Evolutionary conservation across 2,888 invertebrate genomes (phyloP).

Genomic region (Brachypterus glaber): DNA sequence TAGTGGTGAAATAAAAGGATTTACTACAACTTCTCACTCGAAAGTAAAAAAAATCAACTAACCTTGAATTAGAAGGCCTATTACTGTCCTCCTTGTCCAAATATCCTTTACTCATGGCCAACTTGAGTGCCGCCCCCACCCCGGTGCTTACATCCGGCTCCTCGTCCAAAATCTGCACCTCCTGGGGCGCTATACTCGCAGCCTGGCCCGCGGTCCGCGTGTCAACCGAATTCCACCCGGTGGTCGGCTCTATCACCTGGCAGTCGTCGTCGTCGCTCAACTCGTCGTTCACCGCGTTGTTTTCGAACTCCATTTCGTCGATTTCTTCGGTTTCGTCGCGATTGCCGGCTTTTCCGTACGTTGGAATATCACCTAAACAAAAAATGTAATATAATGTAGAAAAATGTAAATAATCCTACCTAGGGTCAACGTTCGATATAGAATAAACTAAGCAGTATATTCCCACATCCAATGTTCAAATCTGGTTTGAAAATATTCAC

Average conservation of each 20-base stretch:
- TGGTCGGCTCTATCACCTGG: constrained; percentile 31
- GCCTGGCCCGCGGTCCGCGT: constrained; percentile 26
- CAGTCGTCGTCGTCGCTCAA: constrained; percentile 32
- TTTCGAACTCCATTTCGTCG: constrained; percentile 29
- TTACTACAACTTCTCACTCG: too few relatives aligned
- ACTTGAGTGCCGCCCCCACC: constrained; percentile 78
- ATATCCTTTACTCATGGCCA: constrained; percentile 92
- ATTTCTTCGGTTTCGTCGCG: constrained; percentile 62
- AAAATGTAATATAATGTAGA: too few relatives aligned
- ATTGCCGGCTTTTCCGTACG: constrained; percentile 86
- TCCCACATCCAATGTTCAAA: too few relatives aligned
- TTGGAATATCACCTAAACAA: constrained; percentile 76
- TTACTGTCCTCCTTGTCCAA: constrained; percentile 73
- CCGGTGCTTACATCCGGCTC: constrained; percentile 89
- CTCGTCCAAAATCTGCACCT: constrained; percentile 70
- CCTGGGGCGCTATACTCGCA: constrained; percentile 41
- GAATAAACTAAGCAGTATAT: too few relatives aligned
- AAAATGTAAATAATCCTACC: too few relatives aligned
- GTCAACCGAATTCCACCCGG: constrained; percentile 50
- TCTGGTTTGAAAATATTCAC: too few relatives aligned
- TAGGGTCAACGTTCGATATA: too few relatives aligned
- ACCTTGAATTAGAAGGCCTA: constrained; percentile 58
- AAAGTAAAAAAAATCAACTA: too few relatives aligned
- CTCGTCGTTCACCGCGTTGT: constrained; percentile 24
- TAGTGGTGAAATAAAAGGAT: too few relatives aligned